Evolutionary conservation across 2,797 vertebrate species (phyloP), one percentile per base, ranked within the genome.

Genomic region (Accipiter superciliosus): DNA sequence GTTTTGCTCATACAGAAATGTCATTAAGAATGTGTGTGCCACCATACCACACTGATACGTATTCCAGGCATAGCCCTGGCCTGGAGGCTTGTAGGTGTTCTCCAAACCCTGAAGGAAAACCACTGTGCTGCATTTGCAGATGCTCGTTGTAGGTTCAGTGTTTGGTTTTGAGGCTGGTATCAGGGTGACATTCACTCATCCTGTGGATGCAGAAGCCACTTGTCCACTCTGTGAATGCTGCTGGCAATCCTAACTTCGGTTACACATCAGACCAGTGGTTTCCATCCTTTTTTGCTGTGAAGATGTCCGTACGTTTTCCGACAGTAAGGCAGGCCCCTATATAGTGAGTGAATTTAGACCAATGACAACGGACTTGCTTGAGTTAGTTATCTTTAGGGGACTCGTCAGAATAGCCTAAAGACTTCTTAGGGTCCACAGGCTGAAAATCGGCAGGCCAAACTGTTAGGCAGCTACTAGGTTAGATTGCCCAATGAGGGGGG

Each of bases 1-100:
- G n/a, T 77, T 72, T 65, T 55, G 31, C 37, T 66, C 25, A 25
- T 28, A 39, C 1, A 58, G 65, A 58, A 84, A 44, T 55, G 35
- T 24, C 39, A 49, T 31, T 37, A 53, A 33, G 65, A 44, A n/a
- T 2, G 13, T 13, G 29, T 21, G 37, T 49, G 45, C 49, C 55
- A 45, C n/a, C 50, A 9, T 6, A 29, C 13, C 52, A 20, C 28
- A 7, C 22, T 5, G 11, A 11, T 10, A 22, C 0, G 1, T 18
- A 18, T 22, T 28, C 50, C 57, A 69, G 44, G 28, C 39, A 7
- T 2, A 39, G 62, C 35, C n/a, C 39, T 39, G 47, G 18, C 44
- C 52, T 9, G 2, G 10, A 40, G 42, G 31, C 35, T 72, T 29
- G 28, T 9, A 10, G 9, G 8, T 52, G 57, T 24, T 40, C 35